Evolutionary conservation across 2,888 invertebrate genomes (phyloP).

Genomic region (Fabriciana adippe): DNA sequence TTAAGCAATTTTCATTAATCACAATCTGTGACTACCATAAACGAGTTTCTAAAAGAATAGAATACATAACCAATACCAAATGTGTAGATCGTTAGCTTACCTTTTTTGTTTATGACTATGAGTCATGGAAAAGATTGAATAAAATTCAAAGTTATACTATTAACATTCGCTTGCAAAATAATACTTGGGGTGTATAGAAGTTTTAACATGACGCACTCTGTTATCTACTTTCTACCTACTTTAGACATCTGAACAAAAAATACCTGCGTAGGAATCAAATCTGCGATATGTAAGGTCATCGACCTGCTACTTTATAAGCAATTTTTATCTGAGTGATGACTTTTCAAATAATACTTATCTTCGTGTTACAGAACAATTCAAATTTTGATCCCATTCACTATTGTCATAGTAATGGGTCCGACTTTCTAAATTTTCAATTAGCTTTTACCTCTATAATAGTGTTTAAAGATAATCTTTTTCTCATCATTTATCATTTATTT

Average conservation of each 20-base stretch:
- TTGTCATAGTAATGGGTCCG: constrained; percentile 28
- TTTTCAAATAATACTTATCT: constrained; percentile 23
- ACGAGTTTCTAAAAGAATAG: background rate
- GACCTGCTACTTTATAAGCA: no score
- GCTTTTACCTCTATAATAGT: constrained; percentile 28
- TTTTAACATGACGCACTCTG: no score
- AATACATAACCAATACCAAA: constrained; percentile 7
- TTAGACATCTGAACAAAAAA: no score
- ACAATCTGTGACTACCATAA: background rate
- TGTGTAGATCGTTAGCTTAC: constrained; percentile 6
- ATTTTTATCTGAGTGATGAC: constrained; percentile 15
- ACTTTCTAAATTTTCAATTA: constrained; percentile 42
- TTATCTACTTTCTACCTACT: no score
- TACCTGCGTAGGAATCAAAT: no score
- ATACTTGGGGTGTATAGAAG: no score
- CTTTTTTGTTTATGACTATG: constrained; percentile 10
- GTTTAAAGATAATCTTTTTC: constrained; percentile 25
- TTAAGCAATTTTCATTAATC: background rate
- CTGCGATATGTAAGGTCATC: no score
- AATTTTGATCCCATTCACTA: constrained; percentile 28
- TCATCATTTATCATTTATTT: constrained; percentile 24
- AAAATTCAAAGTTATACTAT: constrained; percentile 1
- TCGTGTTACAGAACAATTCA: constrained; percentile 16
- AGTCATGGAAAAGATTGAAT: background rate
- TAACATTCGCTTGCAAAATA: background rate